phyloP scores from a whole-genome alignment of 2,797 vertebrate species.

The Pangasius sanitwongsei region DNA sequence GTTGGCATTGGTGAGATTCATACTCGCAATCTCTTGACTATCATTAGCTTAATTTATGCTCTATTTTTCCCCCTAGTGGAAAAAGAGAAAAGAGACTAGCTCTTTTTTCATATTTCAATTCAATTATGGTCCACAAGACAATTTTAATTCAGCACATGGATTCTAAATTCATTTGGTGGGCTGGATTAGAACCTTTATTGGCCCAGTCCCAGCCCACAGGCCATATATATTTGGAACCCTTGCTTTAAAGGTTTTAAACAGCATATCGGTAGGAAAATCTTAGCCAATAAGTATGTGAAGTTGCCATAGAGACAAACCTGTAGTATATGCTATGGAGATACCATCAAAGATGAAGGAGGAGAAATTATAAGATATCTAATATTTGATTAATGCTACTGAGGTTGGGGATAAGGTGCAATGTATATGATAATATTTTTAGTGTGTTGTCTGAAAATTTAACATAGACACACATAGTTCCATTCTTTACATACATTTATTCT shows the following conservation, averaged over 20 bases:
- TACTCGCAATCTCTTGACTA: background rate
- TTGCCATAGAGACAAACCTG: conserved; percentile 34
- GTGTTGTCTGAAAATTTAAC: conserved; percentile 53
- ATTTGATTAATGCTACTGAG: conserved; percentile 61
- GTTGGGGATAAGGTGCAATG: conserved; percentile 77
- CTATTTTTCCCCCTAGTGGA: background rate
- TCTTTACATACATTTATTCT: conserved; percentile 52
- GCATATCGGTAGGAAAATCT: background rate
- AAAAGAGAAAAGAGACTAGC: background rate
- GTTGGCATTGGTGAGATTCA: background rate
- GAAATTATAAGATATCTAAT: conserved; percentile 28
- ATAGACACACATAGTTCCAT: conserved; percentile 45
- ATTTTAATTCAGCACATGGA: background rate
- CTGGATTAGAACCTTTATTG: background rate
- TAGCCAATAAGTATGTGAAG: conserved; percentile 13
- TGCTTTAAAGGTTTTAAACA: conserved; percentile 10
- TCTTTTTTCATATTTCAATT: background rate
- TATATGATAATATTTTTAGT: conserved; percentile 72
- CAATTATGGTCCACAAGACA: background rate
- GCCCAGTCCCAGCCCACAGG: background rate
- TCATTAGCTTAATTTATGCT: background rate
- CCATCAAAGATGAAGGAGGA: conserved; percentile 19
- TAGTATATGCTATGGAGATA: conserved; percentile 38
- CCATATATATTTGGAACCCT: background rate
- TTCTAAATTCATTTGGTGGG: background rate